Evolutionary conservation across 2,113 vertebrate genomes (phyloP).

Genomic region (Microcebus griseorufus): DNA sequence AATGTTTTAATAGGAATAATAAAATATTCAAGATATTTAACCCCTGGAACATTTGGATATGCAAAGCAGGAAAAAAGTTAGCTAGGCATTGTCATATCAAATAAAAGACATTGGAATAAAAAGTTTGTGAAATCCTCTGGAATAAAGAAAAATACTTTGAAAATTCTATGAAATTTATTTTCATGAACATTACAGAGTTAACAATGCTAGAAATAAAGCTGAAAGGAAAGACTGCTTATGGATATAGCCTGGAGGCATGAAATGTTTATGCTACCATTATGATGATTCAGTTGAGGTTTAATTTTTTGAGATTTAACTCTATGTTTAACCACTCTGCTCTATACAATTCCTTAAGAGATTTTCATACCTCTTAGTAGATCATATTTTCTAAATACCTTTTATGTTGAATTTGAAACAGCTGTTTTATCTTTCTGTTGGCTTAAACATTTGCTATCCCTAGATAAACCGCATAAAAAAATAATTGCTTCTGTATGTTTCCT

Average conservation of each 20-base stretch:
- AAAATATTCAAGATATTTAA: not conserved
- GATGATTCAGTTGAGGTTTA: not conserved
- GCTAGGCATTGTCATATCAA: not conserved
- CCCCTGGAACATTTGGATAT: not conserved
- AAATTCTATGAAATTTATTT: not conserved
- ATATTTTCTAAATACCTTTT: not conserved
- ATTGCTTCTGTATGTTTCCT: not conserved
- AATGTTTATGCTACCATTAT: not conserved
- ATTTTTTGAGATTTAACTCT: slow-evolving; percentile 14
- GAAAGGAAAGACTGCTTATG: not conserved
- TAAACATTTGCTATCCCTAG: not conserved
- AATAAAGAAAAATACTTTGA: not conserved
- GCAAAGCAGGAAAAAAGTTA: not conserved
- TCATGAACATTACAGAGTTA: not conserved
- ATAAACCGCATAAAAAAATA: not conserved
- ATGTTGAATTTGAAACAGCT: slow-evolving; percentile 25
- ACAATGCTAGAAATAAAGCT: not conserved
- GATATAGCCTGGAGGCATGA: not conserved
- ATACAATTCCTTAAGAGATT: not conserved
- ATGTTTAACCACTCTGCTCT: not conserved
- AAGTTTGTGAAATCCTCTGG: not conserved
- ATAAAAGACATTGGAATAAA: not conserved
- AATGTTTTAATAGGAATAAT: not conserved
- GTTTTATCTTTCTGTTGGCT: slow-evolving; percentile 11
- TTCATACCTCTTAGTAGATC: not conserved